A percentile compares a stretch with the other conserved stretches of the same genome.
Conservation (phyloP, 2,113 vertebrate species). For the Aspiorhynchus laticeps region DNA sequence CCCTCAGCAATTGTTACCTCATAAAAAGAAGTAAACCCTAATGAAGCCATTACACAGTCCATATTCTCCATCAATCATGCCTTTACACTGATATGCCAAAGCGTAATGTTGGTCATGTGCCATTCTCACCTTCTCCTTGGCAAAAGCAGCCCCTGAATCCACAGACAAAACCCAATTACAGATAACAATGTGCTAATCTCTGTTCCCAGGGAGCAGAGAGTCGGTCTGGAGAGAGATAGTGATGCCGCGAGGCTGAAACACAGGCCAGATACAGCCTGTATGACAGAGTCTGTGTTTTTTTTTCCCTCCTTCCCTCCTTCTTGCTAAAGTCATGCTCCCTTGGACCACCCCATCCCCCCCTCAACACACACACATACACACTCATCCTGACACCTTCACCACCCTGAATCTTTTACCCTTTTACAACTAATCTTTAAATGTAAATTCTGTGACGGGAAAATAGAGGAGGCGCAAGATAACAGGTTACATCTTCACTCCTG, state of each 20-base stretch:
- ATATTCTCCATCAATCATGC: constrained; percentile 69
- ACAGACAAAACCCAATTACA: constrained; percentile 78
- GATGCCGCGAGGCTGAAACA: constrained; percentile 61
- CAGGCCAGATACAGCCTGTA: constrained; percentile 57
- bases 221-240: constrained; percentile 64
- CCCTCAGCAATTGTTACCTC: constrained; percentile 63
- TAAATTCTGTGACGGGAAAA: constrained; percentile 80
- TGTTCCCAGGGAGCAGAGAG: constrained; percentile 67
- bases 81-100: constrained; percentile 58
- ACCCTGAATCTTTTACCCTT: constrained; percentile 64
- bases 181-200: constrained; percentile 74
- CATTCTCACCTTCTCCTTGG: constrained; percentile 61
- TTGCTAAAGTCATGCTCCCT: constrained; percentile 45
- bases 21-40: constrained; percentile 65
- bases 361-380: constrained; percentile 32
- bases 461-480: constrained; percentile 77
- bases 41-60: constrained; percentile 74
- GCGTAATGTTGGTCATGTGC: constrained; percentile 64
- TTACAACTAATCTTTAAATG: constrained; percentile 81
- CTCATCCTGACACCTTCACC: constrained; percentile 54
- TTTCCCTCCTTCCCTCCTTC: constrained; percentile 41
- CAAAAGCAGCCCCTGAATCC: constrained; percentile 65
- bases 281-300: constrained; percentile 35
- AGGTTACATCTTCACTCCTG: constrained; percentile 88
- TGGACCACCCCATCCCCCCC: constrained; percentile 9